phyloP scores from a whole-genome alignment of 2,797 vertebrate species.

The Etheostoma perlongum region DNA sequence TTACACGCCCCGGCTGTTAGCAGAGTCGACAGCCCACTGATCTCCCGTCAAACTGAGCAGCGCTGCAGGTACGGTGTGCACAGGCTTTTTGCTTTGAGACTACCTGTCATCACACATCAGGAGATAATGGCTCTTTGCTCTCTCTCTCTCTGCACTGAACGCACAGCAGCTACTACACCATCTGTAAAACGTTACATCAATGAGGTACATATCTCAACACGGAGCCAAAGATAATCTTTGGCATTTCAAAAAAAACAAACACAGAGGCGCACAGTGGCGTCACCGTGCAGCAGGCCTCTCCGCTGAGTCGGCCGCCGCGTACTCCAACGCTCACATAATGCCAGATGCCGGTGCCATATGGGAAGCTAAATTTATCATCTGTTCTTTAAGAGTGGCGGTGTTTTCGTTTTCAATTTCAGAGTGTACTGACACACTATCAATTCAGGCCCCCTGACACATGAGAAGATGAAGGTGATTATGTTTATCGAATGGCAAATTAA shows the following conservation, averaged over 20 bases:
- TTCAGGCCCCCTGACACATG: constrained; percentile 43
- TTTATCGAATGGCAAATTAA: constrained; percentile 43
- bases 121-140: constrained; percentile 68
- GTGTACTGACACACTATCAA: constrained; percentile 52
- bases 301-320: constrained; percentile 42
- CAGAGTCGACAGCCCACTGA: constrained; percentile 79
- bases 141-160: constrained; percentile 31
- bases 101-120: constrained; percentile 82
- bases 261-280: constrained; percentile 57
- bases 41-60: constrained; percentile 76
- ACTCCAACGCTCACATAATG: constrained; percentile 45
- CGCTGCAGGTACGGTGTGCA: constrained; percentile 77
- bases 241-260: constrained; percentile 53
- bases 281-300: constrained; percentile 55
- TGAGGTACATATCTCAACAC: constrained; percentile 68
- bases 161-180: constrained; percentile 70
- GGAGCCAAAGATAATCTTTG: constrained; percentile 69
- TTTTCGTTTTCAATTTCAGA: constrained; percentile 55
- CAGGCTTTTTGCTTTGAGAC: constrained; percentile 78
- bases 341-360: constrained; percentile 73
- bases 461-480: constrained; percentile 57
- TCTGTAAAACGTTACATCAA: constrained; percentile 79
- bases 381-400: constrained; percentile 60
- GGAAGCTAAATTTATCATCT: constrained; percentile 76
- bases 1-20: constrained; percentile 70